Base-by-base conservation (phyloP, 2,888 invertebrate species). In the Adelognathus sp. region DNA sequence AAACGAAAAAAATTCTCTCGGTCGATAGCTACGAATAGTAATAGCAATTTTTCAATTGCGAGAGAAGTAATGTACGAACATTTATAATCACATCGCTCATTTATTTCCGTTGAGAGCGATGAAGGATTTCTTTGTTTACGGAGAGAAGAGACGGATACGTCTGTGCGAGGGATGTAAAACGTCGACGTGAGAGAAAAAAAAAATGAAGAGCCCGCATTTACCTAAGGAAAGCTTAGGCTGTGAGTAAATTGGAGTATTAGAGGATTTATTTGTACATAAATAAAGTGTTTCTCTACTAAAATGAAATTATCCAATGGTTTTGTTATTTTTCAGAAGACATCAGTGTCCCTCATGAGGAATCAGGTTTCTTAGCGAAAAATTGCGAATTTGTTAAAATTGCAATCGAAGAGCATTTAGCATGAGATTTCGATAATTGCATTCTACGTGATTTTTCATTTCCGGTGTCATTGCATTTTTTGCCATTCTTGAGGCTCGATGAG, bases 181-280 rank as follows among this genome's bases (percentile, higher is more conserved):
- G 70, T 27, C 71, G 50, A 54, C 52, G 69, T 75, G 44, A 58
- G 64, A 60, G 36, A 60, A 33, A 29, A 27, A 77, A 84, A 72
- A 80, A 82, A n/a, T n/a, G n/a, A n/a, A n/a, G 60, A 87, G 85
- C 87, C 88, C 86, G 88, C 88, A 90, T 90, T 90, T 90, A 90
- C 87, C 88, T 88, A 90, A 90, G 88, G 86, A 86, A 86, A 88
- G 85, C 90, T 90, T 90, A 90, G 90, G 90, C 90, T 91, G 90
- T 91, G 91, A 91, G 88, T 88, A 88, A 87, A 88, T 88, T 88
- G 88, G 88, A 89, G 85, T 88, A 90, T 87, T 88, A 88, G 82
- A 90, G 84, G 82, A 88, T 88, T 89, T 90, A 88, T 89, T 89
- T 91, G 89, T 91, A 90, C 83, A 90, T 90, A 90, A 90, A 89